A percentile compares a stretch with the other conserved stretches of the same genome.
Evolutionary conservation across 2,888 invertebrate species (phyloP).

Genomic region (Parthenolecanium corni): DNA sequence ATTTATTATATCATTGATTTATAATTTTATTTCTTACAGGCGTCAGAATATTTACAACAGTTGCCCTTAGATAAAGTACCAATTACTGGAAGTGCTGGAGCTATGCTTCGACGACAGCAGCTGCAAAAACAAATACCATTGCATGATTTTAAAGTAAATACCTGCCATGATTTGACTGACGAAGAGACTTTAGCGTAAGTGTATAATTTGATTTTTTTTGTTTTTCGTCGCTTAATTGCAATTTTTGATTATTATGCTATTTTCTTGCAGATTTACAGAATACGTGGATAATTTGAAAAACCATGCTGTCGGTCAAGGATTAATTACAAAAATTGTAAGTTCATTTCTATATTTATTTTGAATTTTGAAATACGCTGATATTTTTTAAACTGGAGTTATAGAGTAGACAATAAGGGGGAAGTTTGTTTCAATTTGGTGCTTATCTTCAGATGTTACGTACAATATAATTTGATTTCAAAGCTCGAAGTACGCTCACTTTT

Average conservation of each 20-base stretch:
- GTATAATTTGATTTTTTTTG: conserved; percentile 38
- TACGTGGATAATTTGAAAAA: conserved; percentile 52
- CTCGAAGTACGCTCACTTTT: no score
- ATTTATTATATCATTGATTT: no score
- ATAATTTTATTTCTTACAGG: conserved; percentile 36
- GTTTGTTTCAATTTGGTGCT: no score
- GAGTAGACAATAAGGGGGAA: no score
- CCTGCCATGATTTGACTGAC: conserved; percentile 47
- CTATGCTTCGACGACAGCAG: conserved; percentile 62
- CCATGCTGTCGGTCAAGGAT: conserved; percentile 62
- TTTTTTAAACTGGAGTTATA: no score
- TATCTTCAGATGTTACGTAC: no score
- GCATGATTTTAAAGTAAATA: conserved; percentile 60
- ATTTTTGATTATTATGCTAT: background rate
- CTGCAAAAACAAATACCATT: conserved; percentile 74
- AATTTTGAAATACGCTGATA: no score
- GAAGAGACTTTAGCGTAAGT: conserved; percentile 39
- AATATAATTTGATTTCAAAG: no score
- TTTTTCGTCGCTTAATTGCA: conserved; percentile 31
- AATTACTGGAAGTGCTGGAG: conserved; percentile 68
- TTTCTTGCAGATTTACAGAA: conserved; percentile 41
- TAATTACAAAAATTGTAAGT: conserved; percentile 51
- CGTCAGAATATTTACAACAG: conserved; percentile 49
- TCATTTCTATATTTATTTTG: conserved; percentile 37
- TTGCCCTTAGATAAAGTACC: conserved; percentile 50